Base-by-base conservation (phyloP, 2,113 vertebrate species). In the Gulo gulo region DNA sequence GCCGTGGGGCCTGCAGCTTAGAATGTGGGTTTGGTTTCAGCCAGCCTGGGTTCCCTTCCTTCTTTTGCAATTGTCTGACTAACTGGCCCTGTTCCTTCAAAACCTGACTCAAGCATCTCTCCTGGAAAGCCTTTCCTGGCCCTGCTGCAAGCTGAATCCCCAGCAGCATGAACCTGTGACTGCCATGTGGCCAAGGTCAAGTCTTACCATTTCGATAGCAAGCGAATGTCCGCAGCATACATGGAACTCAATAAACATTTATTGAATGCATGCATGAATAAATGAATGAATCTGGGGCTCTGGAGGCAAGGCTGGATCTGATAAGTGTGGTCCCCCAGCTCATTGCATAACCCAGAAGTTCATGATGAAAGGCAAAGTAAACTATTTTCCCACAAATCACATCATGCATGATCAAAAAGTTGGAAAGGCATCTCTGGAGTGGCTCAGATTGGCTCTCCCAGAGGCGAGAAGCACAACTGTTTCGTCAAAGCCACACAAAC, bases 381-480 rank as follows among this genome's bases (percentile, higher is more conserved):
- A 79, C 55, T 78, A 69, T 95, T 96, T 96, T 88, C 84, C 39
- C 57, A 85, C 90, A 84, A 71, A 94, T 94, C 31, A 4, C 57
- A 97, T 94, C 47, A 94, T 1, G 31, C 76, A 74, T 8, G 2
- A 95, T 94, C 50, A 82, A 84, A 63, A 88, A 97, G 2, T 18
- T 92, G 67, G 97, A 81, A 95, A 97, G 47, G 20, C 81, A 74
- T 95, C 97, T 98, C 97, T 93, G 80, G 95, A 89, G 65, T 15
- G 0, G 42, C 39, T 91, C 95, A 97, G 88, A 97, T 86, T 21
- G 6, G n/a, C 94, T 96, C 59, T 96, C 92, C 52, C 63, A 57
- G 23, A 67, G 39, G 61, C 1, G 0, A 90, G 61, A 18, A 47
- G 14, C 76, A 76, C 12, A 42, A 59, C 42, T 91, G 7, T 29